Evolutionary conservation across 2,797 vertebrate genomes (phyloP), one percentile per base, ranked within the genome.

Genomic region (Falco rusticolus): DNA sequence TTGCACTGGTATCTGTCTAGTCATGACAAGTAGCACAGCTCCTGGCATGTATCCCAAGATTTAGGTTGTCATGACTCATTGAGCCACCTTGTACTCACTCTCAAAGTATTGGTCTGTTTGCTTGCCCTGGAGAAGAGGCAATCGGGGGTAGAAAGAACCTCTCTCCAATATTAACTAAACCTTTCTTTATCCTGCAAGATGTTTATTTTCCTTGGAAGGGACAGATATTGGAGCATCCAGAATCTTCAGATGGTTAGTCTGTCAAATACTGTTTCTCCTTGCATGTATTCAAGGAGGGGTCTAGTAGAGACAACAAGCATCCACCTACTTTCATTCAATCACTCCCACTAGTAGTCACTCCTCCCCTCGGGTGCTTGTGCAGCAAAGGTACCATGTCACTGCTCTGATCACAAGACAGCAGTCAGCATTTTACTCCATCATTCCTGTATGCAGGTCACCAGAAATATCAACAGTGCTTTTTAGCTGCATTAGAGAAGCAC

Each of bases 1-100:
- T 94, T 5, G 9, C 91, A 86, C 89, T 76, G 79, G 50, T 92
- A 94, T 80, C 65, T 61, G 65, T 95, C 91, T 94, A 82, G 90
- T 96, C 87, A 71, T 96, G 96, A 95, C 75, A 92, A 96, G 81
- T 71, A 94, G 92, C 78, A 60, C 86, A 96, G 89, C 75, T 85
- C 60, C 80, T 21, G 2, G 94, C 89, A 94, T 87, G 90, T 87
- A 65, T 74, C 84, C 93, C 87, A 41, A 74, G 60, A 31, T 75
- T 59, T 64, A 89, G 56, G 66, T 45, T 89, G 57, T 71, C 78
- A 89, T 92, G 78, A 94, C 43, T 92, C 94, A 96, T 90, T 87
- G 64, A 89, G 71, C 81, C 90, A 68, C 95, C 77, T 84, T 86
- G 72, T 92, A 66, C 68, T 77, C 75, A 18, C 78, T 80, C n/a